Base-by-base conservation (phyloP, 2,888 invertebrate species). In the Hybos culiciformis region DNA sequence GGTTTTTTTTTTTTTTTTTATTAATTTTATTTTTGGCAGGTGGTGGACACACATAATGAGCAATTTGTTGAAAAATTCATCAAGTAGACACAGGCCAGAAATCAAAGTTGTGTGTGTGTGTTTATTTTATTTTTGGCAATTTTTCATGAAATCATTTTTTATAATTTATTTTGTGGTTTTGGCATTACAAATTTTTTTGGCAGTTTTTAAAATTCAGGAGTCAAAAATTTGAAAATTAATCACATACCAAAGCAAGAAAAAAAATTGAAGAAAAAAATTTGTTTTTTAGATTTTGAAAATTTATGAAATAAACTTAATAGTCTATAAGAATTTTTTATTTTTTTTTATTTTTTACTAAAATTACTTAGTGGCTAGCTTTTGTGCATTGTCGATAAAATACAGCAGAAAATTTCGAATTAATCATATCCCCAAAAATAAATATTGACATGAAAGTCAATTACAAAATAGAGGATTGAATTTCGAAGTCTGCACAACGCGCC, bases 361-460 rank as follows among this genome's bases (percentile, higher is more conserved):
- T 45, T 42, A 34, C 36, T 18, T 31, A 37, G 39, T 46, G 46
- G 46, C 43, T 43, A 41, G 33, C 37, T 40, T 42, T 46, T 40
- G 43, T 41, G 46, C 43, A 43, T 43, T 46, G 42, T 46, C n/a
- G n/a, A n/a, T n/a, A n/a, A 23, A 5, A 5, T 5, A 26, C 12
- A 12, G n/a, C 12, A 12, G n/a, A 5, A 29, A n/a, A 29, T 26
- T 26, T 26, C 26, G 12, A 26, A 26, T 29, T n/a, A 29, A n/a
- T 29, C 4, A 26, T 12, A 5, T 26, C 9, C 9, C 26, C 3
- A 26, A 29, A 29, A 12, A 29, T 29, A 29, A n/a, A 29, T n/a
- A 26, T 26, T n/a, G n/a, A 29, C n/a, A 29, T 12, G n/a, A n/a
- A 29, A 29, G n/a, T 32, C 21, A 36, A 18, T 34, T 36, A 14